These are phyloP conservation scores for Theropithecus gelada DNA, from an alignment of 2,113 vertebrate genomes.

Conservation along the genomic window DNA sequence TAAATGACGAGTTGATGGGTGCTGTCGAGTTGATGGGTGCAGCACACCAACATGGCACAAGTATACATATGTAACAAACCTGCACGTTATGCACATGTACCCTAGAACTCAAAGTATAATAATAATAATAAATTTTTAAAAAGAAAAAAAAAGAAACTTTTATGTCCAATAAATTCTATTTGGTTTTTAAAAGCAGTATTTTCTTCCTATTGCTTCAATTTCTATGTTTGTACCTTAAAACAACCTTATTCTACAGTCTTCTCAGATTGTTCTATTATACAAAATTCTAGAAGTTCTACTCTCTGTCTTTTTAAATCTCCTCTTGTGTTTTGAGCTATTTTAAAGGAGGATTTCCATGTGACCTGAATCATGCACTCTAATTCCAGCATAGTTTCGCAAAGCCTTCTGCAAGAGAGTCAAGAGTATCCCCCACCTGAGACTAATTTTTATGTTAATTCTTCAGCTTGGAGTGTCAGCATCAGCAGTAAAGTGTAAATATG, in stretches of 20 bases:
- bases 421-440: not conserved
- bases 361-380: not conserved
- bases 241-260: not conserved
- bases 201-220: not conserved
- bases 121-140: no score
- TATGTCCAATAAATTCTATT: not conserved
- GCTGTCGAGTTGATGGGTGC: no score
- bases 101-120: no score
- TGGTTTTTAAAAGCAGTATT: not conserved
- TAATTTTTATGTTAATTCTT: not conserved
- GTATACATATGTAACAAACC: no score
- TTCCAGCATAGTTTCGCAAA: not conserved
- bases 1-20: no score
- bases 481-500: not conserved
- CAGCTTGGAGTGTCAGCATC: not conserved
- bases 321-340: not conserved
- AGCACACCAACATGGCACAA: no score
- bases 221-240: not conserved
- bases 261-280: not conserved
- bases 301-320: not conserved
- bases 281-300: not conserved
- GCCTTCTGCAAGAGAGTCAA: not conserved
- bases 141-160: not conserved
- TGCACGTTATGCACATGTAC: no score
- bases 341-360: not conserved